These are phyloP conservation scores for Dorcus hopei DNA, from an alignment of 2,888 invertebrate species.

Conservation along the genomic window DNA sequence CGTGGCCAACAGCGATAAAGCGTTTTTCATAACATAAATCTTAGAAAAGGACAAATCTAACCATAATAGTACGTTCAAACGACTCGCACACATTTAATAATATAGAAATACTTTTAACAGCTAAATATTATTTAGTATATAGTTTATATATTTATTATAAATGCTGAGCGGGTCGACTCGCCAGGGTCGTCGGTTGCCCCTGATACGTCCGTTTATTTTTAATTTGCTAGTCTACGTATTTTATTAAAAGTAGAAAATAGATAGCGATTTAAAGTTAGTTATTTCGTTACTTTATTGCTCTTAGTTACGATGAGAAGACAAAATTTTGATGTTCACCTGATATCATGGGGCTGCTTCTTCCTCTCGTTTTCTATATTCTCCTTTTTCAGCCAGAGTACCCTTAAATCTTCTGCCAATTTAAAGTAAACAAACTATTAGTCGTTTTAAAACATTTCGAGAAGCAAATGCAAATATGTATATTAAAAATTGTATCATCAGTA, in stretches of 20 bases:
- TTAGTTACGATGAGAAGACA: constrained; percentile 50
- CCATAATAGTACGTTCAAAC: constrained; percentile 41
- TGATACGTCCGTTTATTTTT: constrained; percentile 36
- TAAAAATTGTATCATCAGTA: background rate
- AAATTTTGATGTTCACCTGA: constrained; percentile 41
- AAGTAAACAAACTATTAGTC: background rate
- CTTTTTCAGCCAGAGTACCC: too few species aligned
- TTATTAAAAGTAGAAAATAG: constrained; percentile 45
- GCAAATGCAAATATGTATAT: background rate
- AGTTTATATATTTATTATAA: constrained; percentile 39
- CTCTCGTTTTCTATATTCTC: too few species aligned
- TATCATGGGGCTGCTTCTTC: constrained; percentile 29
- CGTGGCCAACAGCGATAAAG: constrained; percentile 45
- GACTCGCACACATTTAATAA: constrained; percentile 41
- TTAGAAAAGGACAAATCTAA: constrained; percentile 42
- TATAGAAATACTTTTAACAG: constrained; percentile 49
- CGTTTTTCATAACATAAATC: constrained; percentile 37
- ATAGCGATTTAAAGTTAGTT: constrained; percentile 41
- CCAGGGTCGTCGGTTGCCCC: constrained; percentile 48
- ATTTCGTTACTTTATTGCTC: constrained; percentile 52
- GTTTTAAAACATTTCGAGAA: background rate
- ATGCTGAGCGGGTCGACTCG: constrained; percentile 50
- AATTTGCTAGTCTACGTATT: constrained; percentile 34
- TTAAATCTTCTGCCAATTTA: too few species aligned
- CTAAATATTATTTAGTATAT: constrained; percentile 41